Conservation (phyloP, 2,113 vertebrate species). For the human (Homo sapiens) region GRCh38 chr12:116215501-116216000, state of each 20-base stretch:
- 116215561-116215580: background rate
- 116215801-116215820: background rate
- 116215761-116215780: background rate
- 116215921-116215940: background rate
- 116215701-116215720: background rate
- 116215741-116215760: background rate
- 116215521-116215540: background rate
- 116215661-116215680: background rate
- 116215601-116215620: background rate
- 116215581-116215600: background rate
- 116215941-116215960: background rate
- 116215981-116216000: background rate
- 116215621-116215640: background rate
- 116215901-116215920: background rate
- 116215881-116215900: background rate
- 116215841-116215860: background rate
- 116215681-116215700: conserved; percentile 39
- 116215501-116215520: background rate
- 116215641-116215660: background rate
- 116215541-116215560: background rate
- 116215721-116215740: conserved; percentile 40
- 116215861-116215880: background rate
- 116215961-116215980: background rate
- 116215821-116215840: background rate
- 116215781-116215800: background rate